phyloP scores from a whole-genome alignment of 2,797 vertebrate genomes.

The Arctocebus calabarensis region DNA sequence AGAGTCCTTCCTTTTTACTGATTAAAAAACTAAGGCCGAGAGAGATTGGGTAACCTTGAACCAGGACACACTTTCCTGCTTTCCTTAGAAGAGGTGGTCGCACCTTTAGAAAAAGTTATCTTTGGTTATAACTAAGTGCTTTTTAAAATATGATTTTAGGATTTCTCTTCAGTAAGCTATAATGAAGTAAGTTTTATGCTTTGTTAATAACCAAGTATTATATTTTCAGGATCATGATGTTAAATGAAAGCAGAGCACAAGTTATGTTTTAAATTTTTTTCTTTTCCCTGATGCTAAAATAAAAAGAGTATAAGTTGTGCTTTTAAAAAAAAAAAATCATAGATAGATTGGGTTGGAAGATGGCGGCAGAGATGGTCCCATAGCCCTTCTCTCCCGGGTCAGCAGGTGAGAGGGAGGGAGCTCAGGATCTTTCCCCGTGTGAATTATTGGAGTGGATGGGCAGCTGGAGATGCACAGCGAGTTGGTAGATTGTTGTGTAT shows the following conservation, averaged over 20 bases:
- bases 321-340: not conserved
- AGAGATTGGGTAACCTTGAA: conserved; percentile 42
- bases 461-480: too few species aligned
- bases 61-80: not conserved
- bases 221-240: conserved; percentile 35
- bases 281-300: conserved; percentile 52
- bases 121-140: conserved; percentile 58
- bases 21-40: conserved; percentile 40
- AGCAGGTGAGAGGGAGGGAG: too few species aligned
- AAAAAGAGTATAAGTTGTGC: not conserved
- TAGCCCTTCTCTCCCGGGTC: too few species aligned
- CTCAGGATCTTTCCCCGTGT: too few species aligned
- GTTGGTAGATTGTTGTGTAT: too few species aligned
- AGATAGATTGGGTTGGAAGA: too few species aligned
- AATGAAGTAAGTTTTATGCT: conserved; percentile 42
- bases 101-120: not conserved
- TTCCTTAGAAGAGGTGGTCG: not conserved
- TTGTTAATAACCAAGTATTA: conserved; percentile 24
- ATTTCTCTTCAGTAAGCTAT: not conserved
- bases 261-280: conserved; percentile 51
- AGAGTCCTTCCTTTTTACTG: not conserved
- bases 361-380: too few species aligned
- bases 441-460: too few species aligned
- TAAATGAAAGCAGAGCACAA: conserved; percentile 31
- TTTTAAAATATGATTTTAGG: conserved; percentile 40